Evolutionary conservation across 2,113 vertebrate species (phyloP).

Genomic region (Planiliza haematocheilus): DNA sequence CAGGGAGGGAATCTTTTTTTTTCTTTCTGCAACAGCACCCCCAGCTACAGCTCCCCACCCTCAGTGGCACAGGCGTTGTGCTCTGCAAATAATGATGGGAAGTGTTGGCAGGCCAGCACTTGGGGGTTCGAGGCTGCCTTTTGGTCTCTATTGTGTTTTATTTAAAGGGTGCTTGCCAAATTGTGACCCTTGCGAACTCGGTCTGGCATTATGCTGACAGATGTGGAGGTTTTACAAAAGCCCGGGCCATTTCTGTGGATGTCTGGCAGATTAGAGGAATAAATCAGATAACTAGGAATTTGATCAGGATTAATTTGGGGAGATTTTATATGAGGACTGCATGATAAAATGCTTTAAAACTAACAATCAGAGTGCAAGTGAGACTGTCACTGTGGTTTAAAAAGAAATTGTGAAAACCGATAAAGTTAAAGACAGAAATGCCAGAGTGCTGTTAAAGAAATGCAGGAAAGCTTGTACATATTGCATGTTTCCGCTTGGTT

Average conservation of each 20-base stretch:
- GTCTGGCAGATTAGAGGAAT: slow-evolving; percentile 11
- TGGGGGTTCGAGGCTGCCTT: not conserved
- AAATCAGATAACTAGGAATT: slow-evolving; percentile 25
- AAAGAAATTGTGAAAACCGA: slow-evolving; percentile 58
- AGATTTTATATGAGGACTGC: not conserved
- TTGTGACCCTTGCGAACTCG: slow-evolving; percentile 20
- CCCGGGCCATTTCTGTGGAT: slow-evolving; percentile 24
- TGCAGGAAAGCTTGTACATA: slow-evolving; percentile 66
- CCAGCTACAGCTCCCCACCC: slow-evolving; percentile 28
- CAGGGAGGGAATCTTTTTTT: slow-evolving; percentile 54
- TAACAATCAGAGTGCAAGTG: slow-evolving; percentile 3
- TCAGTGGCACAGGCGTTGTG: slow-evolving; percentile 27
- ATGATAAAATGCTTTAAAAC: not conserved
- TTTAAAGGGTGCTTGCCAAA: slow-evolving; percentile 20
- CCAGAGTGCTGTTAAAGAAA: slow-evolving; percentile 22
- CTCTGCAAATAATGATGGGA: slow-evolving; percentile 56
- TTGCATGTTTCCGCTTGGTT: slow-evolving; percentile 74
- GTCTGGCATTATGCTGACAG: slow-evolving; percentile 10
- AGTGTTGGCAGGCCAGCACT: slow-evolving; percentile 44
- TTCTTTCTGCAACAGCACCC: slow-evolving; percentile 48
- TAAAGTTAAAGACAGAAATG: slow-evolving; percentile 40
- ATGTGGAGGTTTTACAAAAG: slow-evolving; percentile 8
- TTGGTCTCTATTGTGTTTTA: slow-evolving; percentile 16
- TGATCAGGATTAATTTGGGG: not conserved
- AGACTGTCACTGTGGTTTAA: slow-evolving; percentile 15